These are phyloP conservation scores for Ptilorrhoa leucosticta DNA, from an alignment of 2,113 vertebrate species.

Conservation along the genomic window DNA sequence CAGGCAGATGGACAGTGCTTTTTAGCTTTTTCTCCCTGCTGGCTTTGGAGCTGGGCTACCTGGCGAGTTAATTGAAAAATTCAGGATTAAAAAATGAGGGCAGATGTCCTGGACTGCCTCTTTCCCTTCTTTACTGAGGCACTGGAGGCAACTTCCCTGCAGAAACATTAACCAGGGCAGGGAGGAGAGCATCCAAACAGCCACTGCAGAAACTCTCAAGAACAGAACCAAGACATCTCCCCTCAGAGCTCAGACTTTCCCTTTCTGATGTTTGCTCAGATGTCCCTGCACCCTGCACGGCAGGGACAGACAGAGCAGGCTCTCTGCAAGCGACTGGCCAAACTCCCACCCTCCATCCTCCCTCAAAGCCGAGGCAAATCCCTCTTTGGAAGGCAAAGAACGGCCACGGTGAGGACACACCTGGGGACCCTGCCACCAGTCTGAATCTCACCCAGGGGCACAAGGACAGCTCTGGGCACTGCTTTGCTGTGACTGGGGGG, in stretches of 20 bases:
- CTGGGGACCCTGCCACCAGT: accelerated
- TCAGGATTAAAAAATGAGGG: neutral
- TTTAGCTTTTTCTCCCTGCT: neutral
- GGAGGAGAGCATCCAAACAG: neutral
- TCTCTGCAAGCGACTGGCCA: neutral
- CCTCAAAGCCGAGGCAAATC: accelerated
- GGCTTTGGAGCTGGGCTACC: neutral
- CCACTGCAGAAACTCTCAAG: neutral
- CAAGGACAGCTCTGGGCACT: neutral
- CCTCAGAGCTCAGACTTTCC: neutral
- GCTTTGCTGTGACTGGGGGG: neutral
- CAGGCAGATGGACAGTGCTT: neutral
- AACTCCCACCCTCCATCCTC: neutral
- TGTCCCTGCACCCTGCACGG: neutral
- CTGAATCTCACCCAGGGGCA: too few species aligned
- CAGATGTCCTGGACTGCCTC: neutral
- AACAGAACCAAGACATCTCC: neutral
- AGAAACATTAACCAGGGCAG: neutral
- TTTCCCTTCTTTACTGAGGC: neutral
- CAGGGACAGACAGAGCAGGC: neutral
- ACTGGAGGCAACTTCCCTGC: neutral
- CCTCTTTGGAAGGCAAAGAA: neutral
- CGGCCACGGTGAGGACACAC: neutral
- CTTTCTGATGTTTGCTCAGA: neutral
- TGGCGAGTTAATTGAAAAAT: neutral